These are phyloP conservation scores for Muricea muricata DNA, from an alignment of 92 coral and sea anemone species.

Conservation along the genomic window DNA sequence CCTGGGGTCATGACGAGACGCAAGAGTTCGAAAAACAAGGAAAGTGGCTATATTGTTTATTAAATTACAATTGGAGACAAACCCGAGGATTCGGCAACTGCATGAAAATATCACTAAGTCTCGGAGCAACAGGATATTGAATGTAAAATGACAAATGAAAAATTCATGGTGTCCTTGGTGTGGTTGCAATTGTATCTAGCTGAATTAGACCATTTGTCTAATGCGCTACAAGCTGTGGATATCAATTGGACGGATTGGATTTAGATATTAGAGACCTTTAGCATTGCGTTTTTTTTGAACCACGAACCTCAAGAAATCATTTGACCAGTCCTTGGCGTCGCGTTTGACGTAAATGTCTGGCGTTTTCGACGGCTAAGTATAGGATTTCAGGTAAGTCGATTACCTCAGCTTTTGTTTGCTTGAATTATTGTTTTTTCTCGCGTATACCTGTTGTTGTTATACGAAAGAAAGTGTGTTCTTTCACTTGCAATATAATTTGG, in stretches of 20 bases:
- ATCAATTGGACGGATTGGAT: conserved; percentile 31
- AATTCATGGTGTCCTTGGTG: neutral
- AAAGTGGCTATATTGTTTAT: conserved; percentile 1
- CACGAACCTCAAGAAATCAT: too few relatives aligned
- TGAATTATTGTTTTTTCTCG: too few relatives aligned
- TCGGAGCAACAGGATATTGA: neutral
- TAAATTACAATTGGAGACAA: conserved; percentile 14
- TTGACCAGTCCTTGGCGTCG: too few relatives aligned
- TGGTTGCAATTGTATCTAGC: neutral
- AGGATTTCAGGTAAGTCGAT: too few relatives aligned
- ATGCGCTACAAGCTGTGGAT: conserved; percentile 1
- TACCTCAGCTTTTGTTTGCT: too few relatives aligned
- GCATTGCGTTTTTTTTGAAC: too few relatives aligned
- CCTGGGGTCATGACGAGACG: conserved; percentile 21
- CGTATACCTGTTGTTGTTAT: too few relatives aligned
- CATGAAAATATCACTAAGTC: neutral
- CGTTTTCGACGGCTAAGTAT: too few relatives aligned
- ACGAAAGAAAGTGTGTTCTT: too few relatives aligned
- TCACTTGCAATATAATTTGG: too few relatives aligned
- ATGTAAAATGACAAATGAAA: neutral
- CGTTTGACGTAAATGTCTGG: too few relatives aligned
- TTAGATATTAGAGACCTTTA: too few relatives aligned
- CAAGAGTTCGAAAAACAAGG: conserved; percentile 7
- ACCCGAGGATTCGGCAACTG: neutral
- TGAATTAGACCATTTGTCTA: neutral